Evolutionary conservation across 2,888 invertebrate genomes (phyloP).

Genomic region (Macaria notata): DNA sequence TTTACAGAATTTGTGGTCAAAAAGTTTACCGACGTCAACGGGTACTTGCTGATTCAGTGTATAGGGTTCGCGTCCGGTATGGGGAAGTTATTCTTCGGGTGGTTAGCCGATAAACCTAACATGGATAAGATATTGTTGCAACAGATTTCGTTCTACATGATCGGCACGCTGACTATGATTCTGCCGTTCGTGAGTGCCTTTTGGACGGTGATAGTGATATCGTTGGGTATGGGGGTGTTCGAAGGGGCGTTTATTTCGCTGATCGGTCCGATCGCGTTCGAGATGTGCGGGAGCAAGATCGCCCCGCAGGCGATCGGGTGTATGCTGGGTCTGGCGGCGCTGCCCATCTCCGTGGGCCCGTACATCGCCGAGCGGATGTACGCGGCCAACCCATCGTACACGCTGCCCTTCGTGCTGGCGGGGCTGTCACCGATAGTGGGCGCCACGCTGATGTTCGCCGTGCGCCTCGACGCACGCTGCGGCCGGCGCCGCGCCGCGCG

Average conservation of each 20-base stretch:
- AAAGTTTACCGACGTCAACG: slow-evolving; percentile 83
- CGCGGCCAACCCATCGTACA: slow-evolving; percentile 84
- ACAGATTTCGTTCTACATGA: slow-evolving; percentile 91
- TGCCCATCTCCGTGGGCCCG: slow-evolving; percentile 93
- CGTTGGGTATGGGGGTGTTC: slow-evolving; percentile 93
- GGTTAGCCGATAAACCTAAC: slow-evolving; percentile 90
- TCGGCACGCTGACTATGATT: slow-evolving; percentile 89
- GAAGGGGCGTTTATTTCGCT: slow-evolving; percentile 97
- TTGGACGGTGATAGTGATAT: slow-evolving; percentile 84
- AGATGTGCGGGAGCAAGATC: slow-evolving; percentile 90
- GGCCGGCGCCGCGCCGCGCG: slow-evolving; percentile 7
- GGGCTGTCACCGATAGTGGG: slow-evolving; percentile 93
- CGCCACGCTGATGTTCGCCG: slow-evolving; percentile 83
- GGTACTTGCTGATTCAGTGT: slow-evolving; percentile 90
- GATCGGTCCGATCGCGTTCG: slow-evolving; percentile 95
- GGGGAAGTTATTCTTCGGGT: slow-evolving; percentile 92
- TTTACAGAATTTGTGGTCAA: slow-evolving; percentile 89
- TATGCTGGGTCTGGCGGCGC: slow-evolving; percentile 91
- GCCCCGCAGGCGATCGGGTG: slow-evolving; percentile 97
- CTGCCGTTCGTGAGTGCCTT: slow-evolving; percentile 87
- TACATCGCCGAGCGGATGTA: slow-evolving; percentile 90
- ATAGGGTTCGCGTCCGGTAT: slow-evolving; percentile 93
- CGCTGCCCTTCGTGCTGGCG: slow-evolving; percentile 89
- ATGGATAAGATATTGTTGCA: slow-evolving; percentile 92
- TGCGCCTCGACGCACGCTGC: slow-evolving; percentile 41